phyloP scores from a whole-genome alignment of 2,113 vertebrate species.

The Gavia stellata region DNA sequence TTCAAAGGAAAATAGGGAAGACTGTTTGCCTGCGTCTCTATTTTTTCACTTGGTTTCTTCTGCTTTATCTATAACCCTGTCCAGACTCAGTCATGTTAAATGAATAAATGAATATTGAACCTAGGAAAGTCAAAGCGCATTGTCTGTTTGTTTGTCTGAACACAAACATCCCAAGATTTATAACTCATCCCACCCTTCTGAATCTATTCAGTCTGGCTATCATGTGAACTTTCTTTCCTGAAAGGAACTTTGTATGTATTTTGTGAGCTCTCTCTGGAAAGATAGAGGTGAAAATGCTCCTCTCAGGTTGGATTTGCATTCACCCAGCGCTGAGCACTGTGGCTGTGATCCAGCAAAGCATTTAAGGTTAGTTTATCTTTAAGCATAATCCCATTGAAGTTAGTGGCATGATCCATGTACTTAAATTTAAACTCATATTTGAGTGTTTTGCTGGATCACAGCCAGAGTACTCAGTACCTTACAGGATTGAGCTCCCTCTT shows the following conservation, averaged over 20 bases:
- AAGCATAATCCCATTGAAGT: constrained; percentile 19
- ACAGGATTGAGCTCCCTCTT: neutral
- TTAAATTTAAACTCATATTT: neutral
- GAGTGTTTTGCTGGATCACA: constrained; percentile 32
- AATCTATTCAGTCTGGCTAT: neutral
- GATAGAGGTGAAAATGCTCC: neutral
- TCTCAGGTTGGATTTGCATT: neutral
- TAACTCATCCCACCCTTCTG: neutral
- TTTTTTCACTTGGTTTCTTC: neutral
- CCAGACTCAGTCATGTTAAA: neutral
- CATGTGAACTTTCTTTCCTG: neutral
- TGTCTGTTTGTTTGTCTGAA: neutral
- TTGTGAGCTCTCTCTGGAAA: neutral
- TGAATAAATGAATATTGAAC: neutral
- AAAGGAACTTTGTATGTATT: neutral
- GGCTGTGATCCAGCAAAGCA: constrained; percentile 26
- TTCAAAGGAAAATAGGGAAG: neutral
- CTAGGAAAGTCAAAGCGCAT: neutral
- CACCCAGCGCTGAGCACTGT: neutral
- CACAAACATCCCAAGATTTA: neutral
- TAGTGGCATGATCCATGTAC: neutral
- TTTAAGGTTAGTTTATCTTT: constrained; percentile 37
- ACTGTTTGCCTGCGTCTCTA: neutral
- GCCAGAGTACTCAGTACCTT: neutral
- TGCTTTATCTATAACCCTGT: neutral